Evolutionary conservation across 2,888 invertebrate genomes (phyloP).

Genomic region (Loripinus fragilis): DNA sequence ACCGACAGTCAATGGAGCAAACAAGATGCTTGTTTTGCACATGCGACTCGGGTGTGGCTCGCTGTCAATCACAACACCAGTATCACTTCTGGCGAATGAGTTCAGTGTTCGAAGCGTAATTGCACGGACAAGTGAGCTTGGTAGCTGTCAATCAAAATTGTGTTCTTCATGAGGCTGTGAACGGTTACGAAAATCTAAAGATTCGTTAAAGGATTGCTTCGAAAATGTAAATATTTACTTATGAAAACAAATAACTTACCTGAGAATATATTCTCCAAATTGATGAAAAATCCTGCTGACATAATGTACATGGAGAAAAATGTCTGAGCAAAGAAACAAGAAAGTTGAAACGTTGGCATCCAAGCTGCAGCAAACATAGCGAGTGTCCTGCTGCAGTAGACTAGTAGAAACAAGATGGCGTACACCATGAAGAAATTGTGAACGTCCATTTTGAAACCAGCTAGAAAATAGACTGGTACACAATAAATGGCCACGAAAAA

Average conservation of each 20-base stretch:
- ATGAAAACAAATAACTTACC: neutral
- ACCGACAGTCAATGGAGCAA: too few relatives aligned
- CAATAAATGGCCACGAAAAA: slow-evolving; percentile 72
- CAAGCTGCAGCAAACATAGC: slow-evolving; percentile 73
- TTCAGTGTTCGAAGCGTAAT: too few relatives aligned
- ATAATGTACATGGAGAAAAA: slow-evolving; percentile 75
- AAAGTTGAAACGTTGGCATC: slow-evolving; percentile 74
- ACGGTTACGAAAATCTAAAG: too few relatives aligned
- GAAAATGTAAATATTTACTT: too few relatives aligned
- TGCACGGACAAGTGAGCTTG: too few relatives aligned
- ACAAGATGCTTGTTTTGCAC: too few relatives aligned
- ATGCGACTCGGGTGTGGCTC: too few relatives aligned
- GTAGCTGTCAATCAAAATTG: too few relatives aligned
- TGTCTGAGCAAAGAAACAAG: slow-evolving; percentile 73
- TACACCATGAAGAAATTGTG: slow-evolving; percentile 70
- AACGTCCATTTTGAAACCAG: slow-evolving; percentile 70
- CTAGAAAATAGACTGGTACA: slow-evolving; percentile 76
- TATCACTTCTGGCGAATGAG: too few relatives aligned
- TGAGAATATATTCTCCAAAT: slow-evolving; percentile 74
- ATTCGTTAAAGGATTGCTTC: too few relatives aligned
- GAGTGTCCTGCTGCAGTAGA: slow-evolving; percentile 72
- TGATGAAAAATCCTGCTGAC: slow-evolving; percentile 78
- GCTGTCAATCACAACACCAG: too few relatives aligned
- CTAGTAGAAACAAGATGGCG: slow-evolving; percentile 69
- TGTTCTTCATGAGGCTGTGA: too few relatives aligned